Base-by-base conservation (phyloP, 2,888 invertebrate species). In the Sturmia bella region DNA sequence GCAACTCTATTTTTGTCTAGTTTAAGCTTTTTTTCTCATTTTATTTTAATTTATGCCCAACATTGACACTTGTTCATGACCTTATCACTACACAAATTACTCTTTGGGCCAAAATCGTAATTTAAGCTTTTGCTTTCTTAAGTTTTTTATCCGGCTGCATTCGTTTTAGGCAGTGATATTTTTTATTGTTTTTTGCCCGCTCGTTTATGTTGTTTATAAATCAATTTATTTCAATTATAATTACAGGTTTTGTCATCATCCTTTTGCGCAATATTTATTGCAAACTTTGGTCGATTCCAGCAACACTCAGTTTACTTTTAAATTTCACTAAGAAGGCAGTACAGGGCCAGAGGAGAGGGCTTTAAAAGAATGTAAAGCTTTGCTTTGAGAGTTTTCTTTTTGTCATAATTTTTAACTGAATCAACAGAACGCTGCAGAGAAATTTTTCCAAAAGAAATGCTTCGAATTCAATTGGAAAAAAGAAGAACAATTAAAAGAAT, bases 171-270 rank as follows among this genome's bases (percentile, higher is more conserved):
- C 84, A 86, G 85, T 84, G 85, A 87, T 85, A 85, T 85, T 86
- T 88, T 45, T 54, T n/a, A n/a, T 13, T 86, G 4, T 7, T 32
- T 32, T 1, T 86, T 85, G 85, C 85, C 83, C 68, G 85, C 85
- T 84, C 84, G 80, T 83, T 85, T 84, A 85, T 84, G 84, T 85
- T 80, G 86, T 86, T 86, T 87, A 89, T 88, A 89, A 89, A 89
- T 89, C 89, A 89, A 89, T 89, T 89, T 87, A 89, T 89, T 89
- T 89, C 89, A 88, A 89, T 89, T 89, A 88, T 89, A 89, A 89
- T 89, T 89, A 89, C 86, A 89, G 88, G 77, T 59, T 83, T 70
- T 39, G 32, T 54, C 61, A 59, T 56, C 57, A 66, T 37, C n/a
- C 54, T 64, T 52, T 27, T 9, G 21, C n/a, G 39, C 15, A 24